Evolutionary conservation across 2,113 vertebrate genomes (phyloP).

Genomic region (Cololabis saira): DNA sequence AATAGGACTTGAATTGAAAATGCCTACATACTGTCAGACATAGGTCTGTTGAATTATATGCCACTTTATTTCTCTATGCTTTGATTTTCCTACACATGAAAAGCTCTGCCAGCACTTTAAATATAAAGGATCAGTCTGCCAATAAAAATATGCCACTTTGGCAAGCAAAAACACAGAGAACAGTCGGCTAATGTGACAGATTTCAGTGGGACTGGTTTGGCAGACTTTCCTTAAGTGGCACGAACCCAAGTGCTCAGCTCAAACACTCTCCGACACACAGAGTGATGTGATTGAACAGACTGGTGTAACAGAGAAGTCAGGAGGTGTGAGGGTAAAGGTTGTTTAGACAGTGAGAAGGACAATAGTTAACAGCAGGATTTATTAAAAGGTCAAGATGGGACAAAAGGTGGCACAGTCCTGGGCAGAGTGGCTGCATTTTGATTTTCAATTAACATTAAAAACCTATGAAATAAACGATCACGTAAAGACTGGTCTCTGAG

Average conservation of each 20-base stretch:
- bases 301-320: slow-evolving; percentile 30
- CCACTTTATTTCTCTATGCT: slow-evolving; percentile 36
- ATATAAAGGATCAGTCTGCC: slow-evolving; percentile 58
- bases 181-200: slow-evolving; percentile 75
- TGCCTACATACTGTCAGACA: background rate
- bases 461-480: background rate
- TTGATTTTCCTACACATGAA: slow-evolving; percentile 34
- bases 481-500: background rate
- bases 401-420: slow-evolving; percentile 18
- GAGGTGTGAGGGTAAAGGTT: slow-evolving; percentile 49
- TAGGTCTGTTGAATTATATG: slow-evolving; percentile 8
- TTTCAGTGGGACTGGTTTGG: slow-evolving; percentile 74
- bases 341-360: slow-evolving; percentile 26
- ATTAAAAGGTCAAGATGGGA: slow-evolving; percentile 50
- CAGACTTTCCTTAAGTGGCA: slow-evolving; percentile 72
- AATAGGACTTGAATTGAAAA: too few relatives aligned
- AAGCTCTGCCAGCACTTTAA: slow-evolving; percentile 57
- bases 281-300: slow-evolving; percentile 41
- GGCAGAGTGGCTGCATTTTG: slow-evolving; percentile 6
- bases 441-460: slow-evolving; percentile 13
- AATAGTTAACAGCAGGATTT: slow-evolving; percentile 44
- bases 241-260: slow-evolving; percentile 59
- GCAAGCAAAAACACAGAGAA: slow-evolving; percentile 53
- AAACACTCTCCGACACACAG: slow-evolving; percentile 45
- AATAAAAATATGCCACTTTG: slow-evolving; percentile 74